Conservation (phyloP, 2,113 vertebrate genomes). For the Scomber colias region DNA sequence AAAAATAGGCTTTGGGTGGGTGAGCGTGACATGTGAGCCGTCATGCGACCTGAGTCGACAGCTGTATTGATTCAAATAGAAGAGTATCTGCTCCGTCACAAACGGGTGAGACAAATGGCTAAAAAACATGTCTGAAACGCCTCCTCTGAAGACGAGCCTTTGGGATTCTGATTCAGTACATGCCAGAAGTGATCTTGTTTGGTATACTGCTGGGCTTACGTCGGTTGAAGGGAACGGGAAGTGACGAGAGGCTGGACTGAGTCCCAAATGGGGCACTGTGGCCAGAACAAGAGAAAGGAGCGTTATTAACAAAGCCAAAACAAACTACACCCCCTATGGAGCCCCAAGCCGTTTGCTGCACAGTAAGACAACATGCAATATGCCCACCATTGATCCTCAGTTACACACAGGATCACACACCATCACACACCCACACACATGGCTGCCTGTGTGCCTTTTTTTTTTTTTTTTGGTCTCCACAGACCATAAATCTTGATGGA, state of each 20-base stretch:
- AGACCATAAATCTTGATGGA: neutral
- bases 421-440: conserved; percentile 19
- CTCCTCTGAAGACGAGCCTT: no score
- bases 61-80: no score
- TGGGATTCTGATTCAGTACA: neutral
- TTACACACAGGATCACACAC: conserved; percentile 45
- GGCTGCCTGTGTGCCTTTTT: neutral
- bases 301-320: conserved; percentile 59
- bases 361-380: conserved; percentile 64
- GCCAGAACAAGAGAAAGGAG: conserved; percentile 48
- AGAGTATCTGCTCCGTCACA: no score
- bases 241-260: conserved; percentile 11
- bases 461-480: conserved; percentile 3
- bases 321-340: conserved; percentile 55
- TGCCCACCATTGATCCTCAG: conserved; percentile 50
- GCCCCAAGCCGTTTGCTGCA: conserved; percentile 42
- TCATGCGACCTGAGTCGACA: no score
- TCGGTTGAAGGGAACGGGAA: conserved; percentile 6
- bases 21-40: no score
- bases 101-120: no score
- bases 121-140: no score
- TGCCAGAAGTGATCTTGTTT: conserved; percentile 34
- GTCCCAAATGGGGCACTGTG: conserved; percentile 18
- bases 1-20: no score
- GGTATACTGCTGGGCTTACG: neutral